Evolutionary conservation across 2,113 vertebrate genomes (phyloP), one percentile per base, ranked within the genome.

Genomic region (Meriones unguiculatus): DNA sequence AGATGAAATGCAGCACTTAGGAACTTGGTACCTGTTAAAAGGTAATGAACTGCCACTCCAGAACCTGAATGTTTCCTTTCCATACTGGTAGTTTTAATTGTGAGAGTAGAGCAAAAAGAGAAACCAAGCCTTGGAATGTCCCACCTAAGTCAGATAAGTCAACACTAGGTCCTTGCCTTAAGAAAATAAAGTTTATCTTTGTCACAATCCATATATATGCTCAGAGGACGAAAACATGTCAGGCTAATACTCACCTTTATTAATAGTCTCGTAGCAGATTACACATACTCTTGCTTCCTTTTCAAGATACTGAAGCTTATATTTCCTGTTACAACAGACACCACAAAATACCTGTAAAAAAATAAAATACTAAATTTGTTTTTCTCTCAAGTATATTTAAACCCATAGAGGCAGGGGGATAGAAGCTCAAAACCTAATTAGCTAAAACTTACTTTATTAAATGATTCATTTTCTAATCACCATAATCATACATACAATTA

Each of bases 251-350:
- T 99, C 99, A 99, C 99, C 99, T 99, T 98, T 99, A 98, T 98
- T 99, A 97, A 99, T 99, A 82, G 98, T 97, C 46, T 99, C 98
- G 54, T 99, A 99, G 98, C 99, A 99, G 97, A 98, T 76, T 96
- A 99, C 98, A 95, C 99, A 99, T 70, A 99, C 99, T 93, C 99
- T 99, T 92, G 99, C 99, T 98, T 99, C 99, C 96, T 99, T 99
- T 73, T 99, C 99, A 98, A 99, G 96, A 97, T 99, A 99, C 15
- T 99, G 99, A 9, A 99, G 98, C 96, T 99, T 99, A 98, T 99
- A 99, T 97, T 99, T 99, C 88, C 98, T 98, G 98, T 98, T 99
- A 98, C 99, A 99, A 98, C 99, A 99, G 82, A 97, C 97, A 14
- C 99, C 98, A 97, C 99, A 99, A 98, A 99, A 99, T 11, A 99